Conservation (phyloP, 2,113 vertebrate genomes). For the Lethenteron camtschaticum region DNA sequence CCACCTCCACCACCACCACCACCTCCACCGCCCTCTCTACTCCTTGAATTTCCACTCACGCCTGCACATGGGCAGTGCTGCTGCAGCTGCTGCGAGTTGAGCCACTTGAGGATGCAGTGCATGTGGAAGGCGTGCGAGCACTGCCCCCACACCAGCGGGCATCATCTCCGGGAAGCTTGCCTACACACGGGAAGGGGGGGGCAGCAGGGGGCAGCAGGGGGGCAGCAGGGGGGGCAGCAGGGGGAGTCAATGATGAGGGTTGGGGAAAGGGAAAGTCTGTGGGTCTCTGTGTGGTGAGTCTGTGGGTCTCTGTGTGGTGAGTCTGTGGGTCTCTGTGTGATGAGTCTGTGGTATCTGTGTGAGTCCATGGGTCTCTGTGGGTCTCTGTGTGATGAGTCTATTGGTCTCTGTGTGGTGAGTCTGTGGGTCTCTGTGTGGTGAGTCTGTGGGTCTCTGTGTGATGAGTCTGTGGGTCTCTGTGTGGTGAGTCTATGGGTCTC, state of each 20-base stretch:
- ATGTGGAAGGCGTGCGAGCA: conserved; percentile 96
- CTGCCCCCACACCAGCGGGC: conserved; percentile 90
- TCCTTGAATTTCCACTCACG: conserved; percentile 97
- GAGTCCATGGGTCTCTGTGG: too few species aligned
- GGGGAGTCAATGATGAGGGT: not conserved
- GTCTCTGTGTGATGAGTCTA: too few species aligned
- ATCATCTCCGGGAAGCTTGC: conserved; percentile 59
- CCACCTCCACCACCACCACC: not conserved
- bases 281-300: too few species aligned
- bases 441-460: too few species aligned
- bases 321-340: too few species aligned
- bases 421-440: too few species aligned
- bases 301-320: too few species aligned
- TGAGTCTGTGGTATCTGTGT: too few species aligned
- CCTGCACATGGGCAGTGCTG: conserved; percentile 95
- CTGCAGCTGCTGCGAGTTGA: conserved; percentile 84
- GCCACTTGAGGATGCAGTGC: conserved; percentile 99
- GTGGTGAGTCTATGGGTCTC: too few species aligned
- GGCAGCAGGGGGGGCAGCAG: not conserved
- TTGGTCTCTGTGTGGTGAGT: too few species aligned
- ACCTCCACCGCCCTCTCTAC: conserved; percentile 13
- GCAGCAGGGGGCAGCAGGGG: too few species aligned
- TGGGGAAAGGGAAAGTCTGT: not conserved
- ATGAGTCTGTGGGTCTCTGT: too few species aligned
- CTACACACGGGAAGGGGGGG: not conserved